A percentile compares a stretch with the other conserved stretches of the same genome.
phyloP scores from a whole-genome alignment of 92 coral and sea anemone genomes.

The Siderastrea siderea region DNA sequence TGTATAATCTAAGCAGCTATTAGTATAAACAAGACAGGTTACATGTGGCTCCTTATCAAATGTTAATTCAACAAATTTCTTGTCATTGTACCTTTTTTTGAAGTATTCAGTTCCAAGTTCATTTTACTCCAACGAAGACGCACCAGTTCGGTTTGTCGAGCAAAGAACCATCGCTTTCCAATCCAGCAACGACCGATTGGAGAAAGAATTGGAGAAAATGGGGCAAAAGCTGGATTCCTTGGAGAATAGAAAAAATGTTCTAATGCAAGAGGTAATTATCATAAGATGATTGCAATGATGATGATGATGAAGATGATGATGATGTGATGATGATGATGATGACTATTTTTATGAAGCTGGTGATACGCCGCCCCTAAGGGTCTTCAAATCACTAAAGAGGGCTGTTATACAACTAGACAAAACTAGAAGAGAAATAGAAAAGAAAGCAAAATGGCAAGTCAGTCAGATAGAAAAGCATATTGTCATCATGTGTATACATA shows the following conservation, averaged over 20 bases:
- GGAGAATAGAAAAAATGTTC: constrained; percentile 63
- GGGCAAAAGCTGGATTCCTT: constrained; percentile 67
- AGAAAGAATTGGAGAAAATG: constrained; percentile 76
- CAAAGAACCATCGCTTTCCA: constrained; percentile 70
- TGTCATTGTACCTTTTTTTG: not conserved
- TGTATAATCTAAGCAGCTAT: too few species aligned
- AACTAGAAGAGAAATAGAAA: too few species aligned
- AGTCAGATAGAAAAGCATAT: too few species aligned
- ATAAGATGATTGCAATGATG: not conserved
- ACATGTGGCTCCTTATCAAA: too few species aligned
- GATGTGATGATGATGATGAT: not conserved
- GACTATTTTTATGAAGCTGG: too few species aligned
- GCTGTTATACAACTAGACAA: too few species aligned
- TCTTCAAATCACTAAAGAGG: too few species aligned
- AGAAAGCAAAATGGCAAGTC: too few species aligned
- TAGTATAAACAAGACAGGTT: too few species aligned
- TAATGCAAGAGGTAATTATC: constrained; percentile 24
- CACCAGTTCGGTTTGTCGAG: constrained; percentile 46
- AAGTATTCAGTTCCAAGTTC: constrained; percentile 4
- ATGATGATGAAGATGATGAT: not conserved
- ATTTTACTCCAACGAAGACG: constrained; percentile 2
- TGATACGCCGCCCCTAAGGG: too few species aligned
- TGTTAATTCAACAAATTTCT: not conserved
- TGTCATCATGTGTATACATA: too few species aligned
- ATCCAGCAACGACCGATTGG: constrained; percentile 81